Conservation (phyloP, 2,113 vertebrate species). For the Crotalus horridus region DNA sequence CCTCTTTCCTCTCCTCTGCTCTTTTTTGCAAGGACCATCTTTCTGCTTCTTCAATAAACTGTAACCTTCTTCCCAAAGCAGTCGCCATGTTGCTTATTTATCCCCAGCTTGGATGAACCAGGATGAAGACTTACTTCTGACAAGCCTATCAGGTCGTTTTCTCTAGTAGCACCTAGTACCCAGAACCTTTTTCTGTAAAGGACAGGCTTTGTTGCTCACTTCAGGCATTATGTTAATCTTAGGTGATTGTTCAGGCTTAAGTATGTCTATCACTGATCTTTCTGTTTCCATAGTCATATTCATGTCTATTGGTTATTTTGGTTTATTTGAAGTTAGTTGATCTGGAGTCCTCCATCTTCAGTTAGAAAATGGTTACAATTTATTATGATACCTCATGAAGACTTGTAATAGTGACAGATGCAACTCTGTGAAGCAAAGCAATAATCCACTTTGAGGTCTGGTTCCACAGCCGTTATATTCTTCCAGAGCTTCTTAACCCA, state of each 20-base stretch:
- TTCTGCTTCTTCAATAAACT: too few relatives aligned
- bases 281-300: not conserved
- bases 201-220: not conserved
- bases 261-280: not conserved
- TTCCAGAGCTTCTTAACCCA: not conserved
- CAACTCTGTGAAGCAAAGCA: not conserved
- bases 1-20: too few relatives aligned
- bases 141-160: not conserved
- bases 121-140: too few relatives aligned
- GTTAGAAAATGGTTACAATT: not conserved
- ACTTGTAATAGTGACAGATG: not conserved
- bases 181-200: not conserved
- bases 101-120: too few relatives aligned
- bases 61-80: too few relatives aligned
- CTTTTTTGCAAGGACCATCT: too few relatives aligned
- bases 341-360: not conserved
- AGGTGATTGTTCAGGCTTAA: not conserved
- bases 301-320: not conserved
- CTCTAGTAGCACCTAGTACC: not conserved
- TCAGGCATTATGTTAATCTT: not conserved
- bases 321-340: not conserved
- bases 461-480: not conserved
- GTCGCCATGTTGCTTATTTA: too few relatives aligned
- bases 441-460: not conserved
- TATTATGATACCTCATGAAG: not conserved